Evolutionary conservation across 2,113 vertebrate genomes (phyloP).

Genomic region (Alaudala cheleensis): DNA sequence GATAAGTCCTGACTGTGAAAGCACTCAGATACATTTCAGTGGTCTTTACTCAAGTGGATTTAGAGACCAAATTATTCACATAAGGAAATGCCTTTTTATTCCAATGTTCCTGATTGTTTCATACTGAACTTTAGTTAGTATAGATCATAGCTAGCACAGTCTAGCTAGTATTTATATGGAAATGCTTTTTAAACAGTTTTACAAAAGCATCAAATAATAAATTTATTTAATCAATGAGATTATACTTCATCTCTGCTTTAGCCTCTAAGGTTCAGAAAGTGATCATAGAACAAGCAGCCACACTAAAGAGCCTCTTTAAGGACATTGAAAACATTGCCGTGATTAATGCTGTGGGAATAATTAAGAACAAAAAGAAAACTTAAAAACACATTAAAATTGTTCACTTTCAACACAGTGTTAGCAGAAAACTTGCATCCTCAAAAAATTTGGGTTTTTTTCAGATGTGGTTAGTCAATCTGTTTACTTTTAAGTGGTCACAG

Average conservation of each 20-base stretch:
- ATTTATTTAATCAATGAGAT: neutral
- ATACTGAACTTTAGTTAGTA: neutral
- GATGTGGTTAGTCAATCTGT: neutral
- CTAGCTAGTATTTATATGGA: neutral
- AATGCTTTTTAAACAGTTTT: neutral
- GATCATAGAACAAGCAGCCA: neutral
- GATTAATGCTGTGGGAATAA: neutral
- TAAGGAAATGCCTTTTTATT: constrained; percentile 25
- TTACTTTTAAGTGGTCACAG: constrained; percentile 18
- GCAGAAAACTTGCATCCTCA: neutral
- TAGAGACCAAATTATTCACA: constrained; percentile 27
- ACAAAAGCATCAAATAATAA: neutral
- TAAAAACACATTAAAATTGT: neutral
- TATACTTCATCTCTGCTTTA: neutral
- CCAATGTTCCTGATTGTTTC: neutral
- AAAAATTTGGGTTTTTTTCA: neutral
- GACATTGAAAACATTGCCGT: neutral
- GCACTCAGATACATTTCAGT: constrained; percentile 6
- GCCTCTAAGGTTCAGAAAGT: neutral
- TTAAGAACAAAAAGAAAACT: neutral
- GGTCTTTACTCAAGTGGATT: constrained; percentile 4
- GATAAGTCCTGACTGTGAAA: neutral
- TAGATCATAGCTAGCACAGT: neutral
- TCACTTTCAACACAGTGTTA: neutral
- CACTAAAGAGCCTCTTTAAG: neutral